These are phyloP conservation scores for Mustelus asterias DNA, from an alignment of 2,113 vertebrate species.

Conservation along the genomic window DNA sequence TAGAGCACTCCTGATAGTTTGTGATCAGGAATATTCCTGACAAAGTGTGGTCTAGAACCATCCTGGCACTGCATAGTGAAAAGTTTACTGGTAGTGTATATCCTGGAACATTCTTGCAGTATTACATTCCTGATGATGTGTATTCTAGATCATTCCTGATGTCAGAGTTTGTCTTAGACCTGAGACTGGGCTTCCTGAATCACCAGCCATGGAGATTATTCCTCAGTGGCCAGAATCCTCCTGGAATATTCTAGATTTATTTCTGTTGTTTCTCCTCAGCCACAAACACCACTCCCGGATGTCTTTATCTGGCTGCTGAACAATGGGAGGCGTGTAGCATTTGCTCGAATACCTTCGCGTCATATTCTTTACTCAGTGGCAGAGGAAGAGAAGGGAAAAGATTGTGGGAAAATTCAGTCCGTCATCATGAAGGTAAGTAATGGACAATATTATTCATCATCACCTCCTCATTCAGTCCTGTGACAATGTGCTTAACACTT, in stretches of 20 bases:
- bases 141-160: neutral
- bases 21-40: too few species aligned
- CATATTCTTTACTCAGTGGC: conserved; percentile 80
- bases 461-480: neutral
- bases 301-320: conserved; percentile 84
- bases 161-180: neutral
- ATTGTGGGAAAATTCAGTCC: conserved; percentile 78
- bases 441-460: neutral
- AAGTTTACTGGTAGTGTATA: neutral
- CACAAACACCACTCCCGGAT: conserved; percentile 79
- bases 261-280: conserved; percentile 54
- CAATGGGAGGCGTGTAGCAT: conserved; percentile 68
- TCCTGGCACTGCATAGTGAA: too few species aligned
- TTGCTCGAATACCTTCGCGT: conserved; percentile 69
- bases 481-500: neutral
- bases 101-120: neutral
- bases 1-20: too few species aligned
- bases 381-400: conserved; percentile 79
- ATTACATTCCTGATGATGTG: neutral
- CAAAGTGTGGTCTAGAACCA: too few species aligned
- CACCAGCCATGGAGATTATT: neutral
- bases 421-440: conserved; percentile 75
- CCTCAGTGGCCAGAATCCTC: neutral
- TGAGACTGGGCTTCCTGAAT: neutral
- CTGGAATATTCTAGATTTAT: neutral